Base-by-base conservation (phyloP, 2,797 vertebrate species). In the Nyctalus aviator region DNA sequence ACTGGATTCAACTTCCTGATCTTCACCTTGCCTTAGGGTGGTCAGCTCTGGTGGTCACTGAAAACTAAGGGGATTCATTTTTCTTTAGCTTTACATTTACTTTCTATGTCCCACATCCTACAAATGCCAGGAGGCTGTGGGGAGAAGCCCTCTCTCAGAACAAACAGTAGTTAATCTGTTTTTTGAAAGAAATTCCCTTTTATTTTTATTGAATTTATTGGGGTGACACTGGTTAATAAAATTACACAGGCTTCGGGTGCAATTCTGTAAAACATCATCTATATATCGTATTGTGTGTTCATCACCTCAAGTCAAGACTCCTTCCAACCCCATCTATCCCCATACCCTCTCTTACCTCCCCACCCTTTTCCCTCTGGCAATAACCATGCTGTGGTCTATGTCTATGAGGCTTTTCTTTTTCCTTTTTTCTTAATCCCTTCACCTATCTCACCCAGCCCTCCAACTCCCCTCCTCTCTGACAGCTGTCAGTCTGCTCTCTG, bases 1-100 rank as follows among this genome's bases (percentile, higher is more conserved):
- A 20, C 0, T 50, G 48, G 18, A 68, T 62, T 72, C 64, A 20
- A 50, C 7, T 8, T 23, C 25, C 91, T 96, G 93, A 95, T 77
- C 77, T 77, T 96, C 8, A 71, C 64, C 96, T 93, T 78, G 71
- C 92, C 86, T 90, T 93, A 11, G 18, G 96, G 35, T 25, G 55
- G 46, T 82, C 23, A 41, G 84, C 15, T 68, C 41, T 27, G 64
- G 77, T 5, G 37, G 46, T 25, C 44, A 55, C 5, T 84, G 73
- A 88, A 82, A 88, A 68, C 32, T 23, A 59, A 76, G 41, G 14
- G 46, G 48, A 84, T 88, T 83, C 32, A 57, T 53, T 83, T 64
- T 62, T 46, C 10, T 83, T 66, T 44, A 64, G 50, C 48, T 75
- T 71, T 27, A 71, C 55, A 32, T 89, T 53, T 75, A 55, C 48